These are phyloP conservation scores for Luperina testacea DNA, from an alignment of 2,888 invertebrate genomes.

Conservation along the genomic window DNA sequence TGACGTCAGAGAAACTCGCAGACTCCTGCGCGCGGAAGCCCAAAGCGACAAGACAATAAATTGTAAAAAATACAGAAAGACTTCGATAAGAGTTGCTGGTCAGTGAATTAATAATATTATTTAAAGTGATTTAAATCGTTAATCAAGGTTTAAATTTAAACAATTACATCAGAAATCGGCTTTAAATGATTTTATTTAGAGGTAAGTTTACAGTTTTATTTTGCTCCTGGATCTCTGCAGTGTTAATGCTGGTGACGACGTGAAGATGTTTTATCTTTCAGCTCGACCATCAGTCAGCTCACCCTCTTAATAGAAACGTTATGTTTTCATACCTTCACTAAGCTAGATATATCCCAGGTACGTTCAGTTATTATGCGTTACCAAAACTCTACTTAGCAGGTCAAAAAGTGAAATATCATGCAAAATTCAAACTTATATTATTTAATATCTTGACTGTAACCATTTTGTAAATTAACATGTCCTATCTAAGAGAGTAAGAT, in stretches of 20 bases:
- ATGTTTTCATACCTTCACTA: not conserved
- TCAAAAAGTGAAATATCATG: not conserved
- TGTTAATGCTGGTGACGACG: no score
- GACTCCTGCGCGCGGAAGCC: conserved; percentile 1
- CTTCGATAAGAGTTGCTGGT: not conserved
- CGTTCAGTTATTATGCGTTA: not conserved
- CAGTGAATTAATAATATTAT: conserved; percentile 13
- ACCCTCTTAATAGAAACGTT: not conserved
- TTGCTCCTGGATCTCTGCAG: not conserved
- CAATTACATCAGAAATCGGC: conserved; percentile 32
- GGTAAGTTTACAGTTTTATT: not conserved
- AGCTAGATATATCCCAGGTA: not conserved
- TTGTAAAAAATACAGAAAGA: not conserved
- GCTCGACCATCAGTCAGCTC: not conserved
- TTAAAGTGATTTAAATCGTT: conserved; percentile 34
- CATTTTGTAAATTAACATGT: not conserved
- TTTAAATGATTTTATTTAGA: conserved; percentile 12
- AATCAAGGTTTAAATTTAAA: conserved; percentile 45
- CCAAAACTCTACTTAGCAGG: not conserved
- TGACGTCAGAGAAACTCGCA: conserved; percentile 51
- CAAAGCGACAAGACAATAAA: conserved; percentile 25
- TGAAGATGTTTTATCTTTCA: not conserved
- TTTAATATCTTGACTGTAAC: not conserved
- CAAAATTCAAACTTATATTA: not conserved
- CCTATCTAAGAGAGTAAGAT: not conserved